Conservation (phyloP, 2,888 invertebrate genomes). For the Lithodes maja region DNA sequence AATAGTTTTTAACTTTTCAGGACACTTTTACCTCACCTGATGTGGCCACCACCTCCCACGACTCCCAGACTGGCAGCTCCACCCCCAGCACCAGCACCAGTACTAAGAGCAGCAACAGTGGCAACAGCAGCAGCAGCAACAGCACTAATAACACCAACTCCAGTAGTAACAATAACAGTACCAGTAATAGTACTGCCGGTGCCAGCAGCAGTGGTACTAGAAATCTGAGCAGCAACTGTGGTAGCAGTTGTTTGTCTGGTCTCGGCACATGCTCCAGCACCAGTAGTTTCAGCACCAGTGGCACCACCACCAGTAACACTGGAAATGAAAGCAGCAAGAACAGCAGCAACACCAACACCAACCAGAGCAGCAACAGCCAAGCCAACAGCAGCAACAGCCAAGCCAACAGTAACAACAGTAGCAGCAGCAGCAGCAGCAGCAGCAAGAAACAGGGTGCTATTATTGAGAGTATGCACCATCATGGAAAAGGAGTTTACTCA, state of each 20-base stretch:
- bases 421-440: constrained; percentile 29
- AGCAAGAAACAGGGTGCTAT: constrained; percentile 81
- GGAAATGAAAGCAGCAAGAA: constrained; percentile 9
- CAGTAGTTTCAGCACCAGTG: constrained; percentile 26
- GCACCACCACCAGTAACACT: constrained; percentile 8
- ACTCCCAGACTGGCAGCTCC: not conserved
- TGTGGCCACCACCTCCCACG: constrained; percentile 39
- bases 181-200: constrained; percentile 16
- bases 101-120: not conserved
- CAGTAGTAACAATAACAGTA: constrained; percentile 9
- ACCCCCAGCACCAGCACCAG: constrained; percentile 2
- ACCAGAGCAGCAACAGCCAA: constrained; percentile 34
- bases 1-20: constrained; percentile 15
- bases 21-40: constrained; percentile 46
- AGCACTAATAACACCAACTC: not conserved
- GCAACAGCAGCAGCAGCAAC: constrained; percentile 16
- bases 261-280: not conserved
- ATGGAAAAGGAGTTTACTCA: constrained; percentile 95
- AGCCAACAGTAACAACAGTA: constrained; percentile 26
- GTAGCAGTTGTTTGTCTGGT: constrained; percentile 28
- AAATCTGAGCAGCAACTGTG: constrained; percentile 6
- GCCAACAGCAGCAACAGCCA: constrained; percentile 28
- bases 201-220: not conserved
- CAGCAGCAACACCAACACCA: constrained; percentile 37
- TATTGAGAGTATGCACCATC: constrained; percentile 93